phyloP scores from a whole-genome alignment of 1,140 invertebrate species.

The Nasonia giraulti region DNA sequence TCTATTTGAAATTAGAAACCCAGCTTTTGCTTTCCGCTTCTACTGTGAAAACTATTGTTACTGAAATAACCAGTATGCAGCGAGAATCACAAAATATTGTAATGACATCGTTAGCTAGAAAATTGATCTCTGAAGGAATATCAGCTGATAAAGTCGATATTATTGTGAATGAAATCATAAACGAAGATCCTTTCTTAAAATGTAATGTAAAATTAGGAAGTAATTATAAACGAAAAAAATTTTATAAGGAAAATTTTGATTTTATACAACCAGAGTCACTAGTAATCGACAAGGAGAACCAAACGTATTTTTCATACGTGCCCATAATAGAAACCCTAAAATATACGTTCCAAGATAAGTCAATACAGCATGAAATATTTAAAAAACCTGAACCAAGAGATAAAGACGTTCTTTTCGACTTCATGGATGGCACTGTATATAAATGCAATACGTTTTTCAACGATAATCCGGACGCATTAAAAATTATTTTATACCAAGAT shows the following conservation, averaged over 20 bases:
- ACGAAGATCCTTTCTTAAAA: neutral
- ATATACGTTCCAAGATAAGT: conserved; percentile 53
- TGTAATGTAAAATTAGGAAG: neutral
- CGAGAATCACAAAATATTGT: neutral
- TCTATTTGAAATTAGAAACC: conserved; percentile 45
- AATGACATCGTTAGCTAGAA: neutral
- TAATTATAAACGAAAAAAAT: conserved; percentile 47
- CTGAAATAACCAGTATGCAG: conserved; percentile 27
- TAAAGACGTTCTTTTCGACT: conserved; percentile 50
- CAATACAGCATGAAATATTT: conserved; percentile 39
- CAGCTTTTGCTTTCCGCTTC: conserved; percentile 39
- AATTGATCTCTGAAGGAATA: neutral
- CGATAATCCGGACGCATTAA: too few species aligned
- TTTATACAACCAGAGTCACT: conserved; percentile 47
- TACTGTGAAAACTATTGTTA: conserved; percentile 31
- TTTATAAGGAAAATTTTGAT: conserved; percentile 54
- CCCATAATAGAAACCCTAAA: conserved; percentile 56
- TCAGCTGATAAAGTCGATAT: neutral
- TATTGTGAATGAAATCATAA: neutral
- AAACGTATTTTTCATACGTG: conserved; percentile 57
- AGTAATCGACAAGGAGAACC: conserved; percentile 22
- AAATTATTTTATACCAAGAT: conserved; percentile 67
- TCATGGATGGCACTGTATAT: conserved; percentile 58
- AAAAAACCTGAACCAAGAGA: conserved; percentile 30
- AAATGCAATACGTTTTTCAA: conserved; percentile 59